These are phyloP conservation scores for Drosophila quasianomalipes DNA, from an alignment of 2,888 invertebrate species.

Conservation along the genomic window DNA sequence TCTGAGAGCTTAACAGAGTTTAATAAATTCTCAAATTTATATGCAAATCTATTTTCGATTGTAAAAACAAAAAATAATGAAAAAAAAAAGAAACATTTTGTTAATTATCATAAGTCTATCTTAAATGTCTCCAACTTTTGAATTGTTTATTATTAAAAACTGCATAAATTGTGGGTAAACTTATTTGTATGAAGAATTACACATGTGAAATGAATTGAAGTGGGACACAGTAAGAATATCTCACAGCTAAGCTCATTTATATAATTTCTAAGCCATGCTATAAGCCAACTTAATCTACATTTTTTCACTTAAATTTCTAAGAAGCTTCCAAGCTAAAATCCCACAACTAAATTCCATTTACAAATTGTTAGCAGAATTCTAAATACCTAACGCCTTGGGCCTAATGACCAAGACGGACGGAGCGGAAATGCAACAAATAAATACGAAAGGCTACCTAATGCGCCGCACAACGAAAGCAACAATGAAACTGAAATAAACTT, in stretches of 20 bases:
- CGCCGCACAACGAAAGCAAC: conserved; percentile 33
- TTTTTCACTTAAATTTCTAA: not conserved
- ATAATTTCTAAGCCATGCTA: not conserved
- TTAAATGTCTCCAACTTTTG: not conserved
- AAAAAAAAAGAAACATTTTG: no score
- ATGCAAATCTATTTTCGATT: not conserved
- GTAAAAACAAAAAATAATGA: not conserved
- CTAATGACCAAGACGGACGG: conserved; percentile 67
- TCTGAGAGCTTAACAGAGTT: not conserved
- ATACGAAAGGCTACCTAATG: conserved; percentile 64
- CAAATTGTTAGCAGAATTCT: conserved; percentile 47
- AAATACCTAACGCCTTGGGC: conserved; percentile 45
- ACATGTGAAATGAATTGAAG: not conserved
- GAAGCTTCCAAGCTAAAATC: not conserved
- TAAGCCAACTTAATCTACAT: not conserved
- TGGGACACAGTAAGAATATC: not conserved
- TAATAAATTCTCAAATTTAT: not conserved
- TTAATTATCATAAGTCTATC: not conserved
- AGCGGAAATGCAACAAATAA: conserved; percentile 76
- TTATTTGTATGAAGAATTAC: not conserved
- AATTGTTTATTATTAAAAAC: not conserved
- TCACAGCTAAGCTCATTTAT: not conserved
- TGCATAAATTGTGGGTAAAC: not conserved
- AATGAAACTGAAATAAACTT: conserved; percentile 70
- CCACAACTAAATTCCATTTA: conserved; percentile 37